These are phyloP conservation scores for Coturnix japonica DNA, from an alignment of 2,113 vertebrate species.

Conservation along the genomic window DNA sequence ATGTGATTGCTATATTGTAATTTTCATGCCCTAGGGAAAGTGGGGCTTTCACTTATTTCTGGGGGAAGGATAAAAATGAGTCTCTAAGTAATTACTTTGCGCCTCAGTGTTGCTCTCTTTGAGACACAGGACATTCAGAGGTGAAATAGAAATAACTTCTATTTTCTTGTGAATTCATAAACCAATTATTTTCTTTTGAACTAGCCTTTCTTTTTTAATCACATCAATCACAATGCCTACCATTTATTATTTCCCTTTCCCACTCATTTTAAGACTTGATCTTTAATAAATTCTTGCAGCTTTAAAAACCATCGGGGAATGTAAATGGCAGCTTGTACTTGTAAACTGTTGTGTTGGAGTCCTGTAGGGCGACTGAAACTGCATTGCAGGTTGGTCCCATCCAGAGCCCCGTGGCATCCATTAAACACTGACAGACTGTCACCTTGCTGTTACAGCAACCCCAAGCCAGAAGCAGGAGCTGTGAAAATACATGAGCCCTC, in stretches of 20 bases:
- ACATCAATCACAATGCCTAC: not conserved
- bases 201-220: not conserved
- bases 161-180: not conserved
- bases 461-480: slow-evolving; percentile 71
- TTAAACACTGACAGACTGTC: not conserved
- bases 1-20: not conserved
- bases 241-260: too few species aligned
- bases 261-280: not conserved
- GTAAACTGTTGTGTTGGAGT: slow-evolving; percentile 40
- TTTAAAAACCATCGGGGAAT: slow-evolving; percentile 23
- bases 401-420: not conserved
- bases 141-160: not conserved
- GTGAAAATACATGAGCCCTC: slow-evolving; percentile 65
- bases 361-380: slow-evolving; percentile 9
- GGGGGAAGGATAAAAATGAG: not conserved
- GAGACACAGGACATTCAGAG: not conserved
- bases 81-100: not conserved
- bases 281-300: not conserved
- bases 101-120: not conserved
- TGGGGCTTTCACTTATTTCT: not conserved
- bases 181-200: not conserved
- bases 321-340: not conserved
- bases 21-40: not conserved
- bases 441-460: slow-evolving; percentile 57
- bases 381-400: not conserved